phyloP scores from a whole-genome alignment of 2,888 invertebrate species.

The Diarsia dahlii region DNA sequence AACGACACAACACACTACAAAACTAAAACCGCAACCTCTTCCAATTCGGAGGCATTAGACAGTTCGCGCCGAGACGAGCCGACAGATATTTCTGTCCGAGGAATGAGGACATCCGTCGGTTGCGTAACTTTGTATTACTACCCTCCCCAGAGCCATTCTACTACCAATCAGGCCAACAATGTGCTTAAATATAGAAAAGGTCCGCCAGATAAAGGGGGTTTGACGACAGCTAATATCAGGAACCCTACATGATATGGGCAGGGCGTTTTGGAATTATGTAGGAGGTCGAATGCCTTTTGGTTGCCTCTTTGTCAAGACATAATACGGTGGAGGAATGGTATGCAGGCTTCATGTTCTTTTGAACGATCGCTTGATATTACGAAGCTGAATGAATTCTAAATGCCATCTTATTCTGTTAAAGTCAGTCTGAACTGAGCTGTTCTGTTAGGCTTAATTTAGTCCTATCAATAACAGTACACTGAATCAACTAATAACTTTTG shows the following conservation, averaged over 20 bases:
- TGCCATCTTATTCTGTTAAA: slow-evolving; percentile 1
- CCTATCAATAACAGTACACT: neutral
- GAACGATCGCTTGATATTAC: slow-evolving; percentile 33
- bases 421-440: neutral
- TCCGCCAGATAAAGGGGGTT: slow-evolving; percentile 56
- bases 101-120: slow-evolving; percentile 81
- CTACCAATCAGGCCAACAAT: slow-evolving; percentile 64
- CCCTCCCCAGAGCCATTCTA: slow-evolving; percentile 54
- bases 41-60: slow-evolving; percentile 43
- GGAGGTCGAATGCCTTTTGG: slow-evolving; percentile 49
- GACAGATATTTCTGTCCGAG: slow-evolving; percentile 78
- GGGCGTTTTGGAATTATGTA: slow-evolving; percentile 57
- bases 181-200: slow-evolving; percentile 68
- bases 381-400: neutral
- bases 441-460: neutral
- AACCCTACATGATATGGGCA: slow-evolving; percentile 41
- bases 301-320: slow-evolving; percentile 49
- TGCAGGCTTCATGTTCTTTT: slow-evolving; percentile 42
- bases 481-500: neutral
- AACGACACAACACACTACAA: neutral
- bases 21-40: slow-evolving; percentile 36
- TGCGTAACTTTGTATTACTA: slow-evolving; percentile 77
- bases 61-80: slow-evolving; percentile 50
- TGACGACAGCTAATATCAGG: slow-evolving; percentile 60
- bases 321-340: slow-evolving; percentile 25